These are phyloP conservation scores for Nebria salina DNA, from an alignment of 2,888 invertebrate genomes.

Conservation along the genomic window DNA sequence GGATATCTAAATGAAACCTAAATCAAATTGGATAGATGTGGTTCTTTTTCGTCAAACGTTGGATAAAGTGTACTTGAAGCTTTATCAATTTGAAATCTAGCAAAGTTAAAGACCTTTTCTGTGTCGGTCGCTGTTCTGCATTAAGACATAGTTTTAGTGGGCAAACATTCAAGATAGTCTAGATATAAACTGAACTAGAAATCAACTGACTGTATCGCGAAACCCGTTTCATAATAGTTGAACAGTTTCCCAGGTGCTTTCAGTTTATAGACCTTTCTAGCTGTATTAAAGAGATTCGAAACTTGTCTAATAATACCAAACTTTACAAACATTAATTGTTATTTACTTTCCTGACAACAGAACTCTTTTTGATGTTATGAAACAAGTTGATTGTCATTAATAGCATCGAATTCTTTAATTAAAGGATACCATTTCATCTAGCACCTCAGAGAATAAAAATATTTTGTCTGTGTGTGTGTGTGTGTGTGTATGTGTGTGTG, in stretches of 20 bases:
- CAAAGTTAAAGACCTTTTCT: not conserved
- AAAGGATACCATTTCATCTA: too few species aligned
- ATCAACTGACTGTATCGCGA: slow-evolving; percentile 42
- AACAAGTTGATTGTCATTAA: too few species aligned
- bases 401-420: too few species aligned
- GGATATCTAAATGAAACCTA: not conserved
- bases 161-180: not conserved
- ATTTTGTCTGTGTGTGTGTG: too few species aligned
- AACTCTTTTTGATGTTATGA: not conserved
- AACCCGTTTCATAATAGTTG: slow-evolving; percentile 37
- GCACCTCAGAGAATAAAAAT: too few species aligned
- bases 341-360: not conserved
- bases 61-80: not conserved
- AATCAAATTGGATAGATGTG: not conserved
- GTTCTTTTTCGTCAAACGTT: not conserved
- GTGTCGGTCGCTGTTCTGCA: not conserved
- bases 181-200: slow-evolving; percentile 39
- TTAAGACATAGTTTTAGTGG: slow-evolving; percentile 5
- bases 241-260: slow-evolving; percentile 33
- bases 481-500: too few species aligned
- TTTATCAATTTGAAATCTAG: not conserved
- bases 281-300: not conserved
- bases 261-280: not conserved
- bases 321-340: not conserved
- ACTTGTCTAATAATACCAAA: slow-evolving; percentile 34